Evolutionary conservation across 2,888 invertebrate genomes (phyloP).

Genomic region (Himalopsyche kuldschensis): DNA sequence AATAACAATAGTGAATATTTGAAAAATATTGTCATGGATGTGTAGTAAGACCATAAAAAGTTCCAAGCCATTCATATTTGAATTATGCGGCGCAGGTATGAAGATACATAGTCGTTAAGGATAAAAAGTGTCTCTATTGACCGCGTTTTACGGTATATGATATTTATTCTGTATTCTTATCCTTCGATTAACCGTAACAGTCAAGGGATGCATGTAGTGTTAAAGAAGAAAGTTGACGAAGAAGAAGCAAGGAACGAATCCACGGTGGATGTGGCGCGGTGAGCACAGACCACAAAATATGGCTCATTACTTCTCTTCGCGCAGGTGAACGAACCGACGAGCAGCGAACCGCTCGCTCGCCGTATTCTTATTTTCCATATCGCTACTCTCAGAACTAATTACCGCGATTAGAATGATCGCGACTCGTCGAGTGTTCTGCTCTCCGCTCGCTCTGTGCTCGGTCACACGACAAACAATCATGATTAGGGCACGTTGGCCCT

Average conservation of each 20-base stretch:
- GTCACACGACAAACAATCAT: slow-evolving; percentile 31
- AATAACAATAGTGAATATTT: no score
- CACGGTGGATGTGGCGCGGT: slow-evolving; percentile 3
- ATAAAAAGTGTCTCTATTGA: no score
- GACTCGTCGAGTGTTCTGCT: neutral
- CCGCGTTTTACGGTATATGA: no score
- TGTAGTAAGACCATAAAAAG: no score
- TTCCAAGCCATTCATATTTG: no score
- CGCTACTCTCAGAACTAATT: slow-evolving; percentile 29
- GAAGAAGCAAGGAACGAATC: neutral
- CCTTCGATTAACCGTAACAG: no score
- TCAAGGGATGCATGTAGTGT: no score
- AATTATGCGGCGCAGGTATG: no score
- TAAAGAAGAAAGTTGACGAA: no score
- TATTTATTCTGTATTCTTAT: no score
- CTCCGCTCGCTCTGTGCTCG: neutral
- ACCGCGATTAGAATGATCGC: slow-evolving; percentile 33
- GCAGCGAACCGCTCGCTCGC: neutral
- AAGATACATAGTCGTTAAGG: no score
- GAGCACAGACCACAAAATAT: neutral
- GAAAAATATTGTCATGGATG: no score
- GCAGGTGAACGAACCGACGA: slow-evolving; percentile 22
- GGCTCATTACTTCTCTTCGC: slow-evolving; percentile 14
- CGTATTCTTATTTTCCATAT: slow-evolving; percentile 34
- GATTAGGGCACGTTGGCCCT: neutral